Percentiles rank a stretch among this genome's conserved stretches.
phyloP scores from a whole-genome alignment of 2,797 vertebrate genomes.

The Chiloscyllium punctatum region DNA sequence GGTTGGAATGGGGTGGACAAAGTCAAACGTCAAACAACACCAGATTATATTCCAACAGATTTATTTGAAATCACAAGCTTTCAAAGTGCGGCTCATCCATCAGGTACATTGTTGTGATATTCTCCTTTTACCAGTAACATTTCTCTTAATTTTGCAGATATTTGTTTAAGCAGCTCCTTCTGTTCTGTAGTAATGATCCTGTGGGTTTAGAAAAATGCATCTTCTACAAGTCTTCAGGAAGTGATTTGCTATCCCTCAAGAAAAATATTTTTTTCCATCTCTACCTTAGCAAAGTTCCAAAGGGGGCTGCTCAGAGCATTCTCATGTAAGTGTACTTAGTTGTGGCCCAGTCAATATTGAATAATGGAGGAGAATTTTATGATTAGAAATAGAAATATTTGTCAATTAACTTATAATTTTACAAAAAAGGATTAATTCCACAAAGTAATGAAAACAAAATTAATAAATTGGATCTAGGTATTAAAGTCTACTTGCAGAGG shows the following conservation, averaged over 20 bases:
- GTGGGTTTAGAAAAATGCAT: conserved; percentile 46
- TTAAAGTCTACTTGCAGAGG: neutral
- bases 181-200: conserved; percentile 44
- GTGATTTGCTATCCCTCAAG: conserved; percentile 47
- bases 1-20: no score
- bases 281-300: conserved; percentile 49
- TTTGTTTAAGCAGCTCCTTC: conserved; percentile 53
- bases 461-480: neutral
- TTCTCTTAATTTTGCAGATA: conserved; percentile 45
- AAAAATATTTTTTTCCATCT: conserved; percentile 52
- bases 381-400: neutral
- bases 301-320: conserved; percentile 43
- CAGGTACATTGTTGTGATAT: neutral
- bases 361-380: no score
- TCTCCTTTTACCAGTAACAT: neutral
- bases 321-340: conserved; percentile 36
- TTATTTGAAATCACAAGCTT: no score
- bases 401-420: neutral
- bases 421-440: neutral
- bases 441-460: neutral
- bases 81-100: no score
- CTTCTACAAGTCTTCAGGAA: conserved; percentile 41
- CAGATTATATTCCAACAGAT: no score
- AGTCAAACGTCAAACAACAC: no score
- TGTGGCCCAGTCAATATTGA: no score